Evolutionary conservation across 2,797 vertebrate species (phyloP).

Genomic region (Clarias laeviceps): DNA sequence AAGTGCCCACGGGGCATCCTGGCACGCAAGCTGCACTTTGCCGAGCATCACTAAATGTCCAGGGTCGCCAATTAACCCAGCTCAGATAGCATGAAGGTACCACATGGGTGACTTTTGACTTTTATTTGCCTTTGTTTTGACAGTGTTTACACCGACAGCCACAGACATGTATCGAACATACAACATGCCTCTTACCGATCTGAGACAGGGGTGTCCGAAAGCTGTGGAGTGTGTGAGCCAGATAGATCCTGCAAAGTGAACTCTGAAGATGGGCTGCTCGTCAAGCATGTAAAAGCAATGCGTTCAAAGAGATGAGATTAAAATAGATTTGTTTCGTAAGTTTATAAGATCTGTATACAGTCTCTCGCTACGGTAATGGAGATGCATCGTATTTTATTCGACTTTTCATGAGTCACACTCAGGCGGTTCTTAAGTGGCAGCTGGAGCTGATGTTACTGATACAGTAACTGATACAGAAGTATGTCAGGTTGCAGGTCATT

Average conservation of each 20-base stretch:
- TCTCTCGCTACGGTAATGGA: neutral
- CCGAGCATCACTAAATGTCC: neutral
- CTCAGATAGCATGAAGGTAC: neutral
- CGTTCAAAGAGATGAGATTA: neutral
- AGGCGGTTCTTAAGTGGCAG: neutral
- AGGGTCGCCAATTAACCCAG: neutral
- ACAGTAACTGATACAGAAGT: neutral
- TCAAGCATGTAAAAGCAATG: neutral
- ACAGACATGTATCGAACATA: conserved; percentile 5
- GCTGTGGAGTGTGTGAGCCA: neutral
- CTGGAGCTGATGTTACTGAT: neutral
- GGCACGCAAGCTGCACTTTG: neutral
- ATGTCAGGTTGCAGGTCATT: neutral
- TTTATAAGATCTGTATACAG: neutral
- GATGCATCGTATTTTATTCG: neutral
- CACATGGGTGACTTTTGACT: neutral
- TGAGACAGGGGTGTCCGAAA: conserved; percentile 1
- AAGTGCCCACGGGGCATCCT: neutral
- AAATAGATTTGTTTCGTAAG: conserved; percentile 10
- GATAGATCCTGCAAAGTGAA: conserved; percentile 8
- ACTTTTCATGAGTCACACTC: neutral
- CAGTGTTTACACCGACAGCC: neutral
- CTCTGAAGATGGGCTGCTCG: conserved; percentile 3
- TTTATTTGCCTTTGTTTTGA: neutral
- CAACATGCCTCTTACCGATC: conserved; percentile 9